Conservation (phyloP, 2,797 vertebrate genomes). For the Sebastes hopkinsi region DNA sequence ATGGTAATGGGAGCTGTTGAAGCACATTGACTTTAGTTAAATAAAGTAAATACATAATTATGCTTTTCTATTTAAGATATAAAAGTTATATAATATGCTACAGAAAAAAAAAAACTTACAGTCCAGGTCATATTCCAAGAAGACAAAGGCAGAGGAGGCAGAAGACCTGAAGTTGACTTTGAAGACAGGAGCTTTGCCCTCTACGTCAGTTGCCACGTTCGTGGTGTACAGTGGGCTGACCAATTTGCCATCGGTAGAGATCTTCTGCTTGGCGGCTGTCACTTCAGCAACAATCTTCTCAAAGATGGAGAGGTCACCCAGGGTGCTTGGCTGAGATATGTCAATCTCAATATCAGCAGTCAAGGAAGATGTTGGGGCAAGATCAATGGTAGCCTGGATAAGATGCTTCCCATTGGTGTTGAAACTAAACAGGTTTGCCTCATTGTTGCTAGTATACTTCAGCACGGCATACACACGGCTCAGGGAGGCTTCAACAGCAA, state of each 20-base stretch:
- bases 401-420: conserved; percentile 83
- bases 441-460: conserved; percentile 84
- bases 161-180: conserved; percentile 84
- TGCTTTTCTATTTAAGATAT: not conserved
- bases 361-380: conserved; percentile 77
- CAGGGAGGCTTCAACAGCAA: conserved; percentile 85
- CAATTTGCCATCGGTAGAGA: conserved; percentile 79
- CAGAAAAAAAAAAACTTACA: not conserved
- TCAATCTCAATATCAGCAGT: conserved; percentile 81
- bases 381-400: conserved; percentile 82
- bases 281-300: conserved; percentile 79
- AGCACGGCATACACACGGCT: conserved; percentile 83
- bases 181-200: conserved; percentile 78
- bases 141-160: conserved; percentile 83
- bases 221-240: conserved; percentile 87
- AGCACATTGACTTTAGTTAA: not conserved
- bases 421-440: conserved; percentile 66
- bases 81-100: not conserved
- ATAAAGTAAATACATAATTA: not conserved
- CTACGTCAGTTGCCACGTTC: conserved; percentile 77
- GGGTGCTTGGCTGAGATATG: conserved; percentile 82
- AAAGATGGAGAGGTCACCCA: conserved; percentile 78
- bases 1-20: conserved; percentile 17
- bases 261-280: conserved; percentile 81
- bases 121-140: conserved; percentile 82